Base-by-base conservation (phyloP, 2,888 invertebrate species). In the Hoplodrina blanda region DNA sequence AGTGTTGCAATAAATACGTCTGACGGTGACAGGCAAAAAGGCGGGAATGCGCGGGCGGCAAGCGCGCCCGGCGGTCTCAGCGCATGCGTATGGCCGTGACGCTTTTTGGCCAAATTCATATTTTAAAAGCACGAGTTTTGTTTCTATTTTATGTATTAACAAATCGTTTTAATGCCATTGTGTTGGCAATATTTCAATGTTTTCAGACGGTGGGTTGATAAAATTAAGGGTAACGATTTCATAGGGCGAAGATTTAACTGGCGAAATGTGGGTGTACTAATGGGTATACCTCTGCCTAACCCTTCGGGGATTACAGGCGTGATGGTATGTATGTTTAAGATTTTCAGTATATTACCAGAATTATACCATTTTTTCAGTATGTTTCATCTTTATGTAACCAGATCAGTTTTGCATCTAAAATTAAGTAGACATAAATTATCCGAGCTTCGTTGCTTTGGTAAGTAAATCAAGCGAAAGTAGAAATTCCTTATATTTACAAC, bases 1-100 rank as follows among this genome's bases (percentile, higher is more conserved):
- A 91, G 92, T 91, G 91, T 91, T 90, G 92, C 93, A 92, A 93
- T 94, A 94, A 94, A 95, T 94, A 95, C 91, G 91, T 92, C 90
- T 87, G 82, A 57, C 85, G 87, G 88, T 90, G 91, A 89, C 90
- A 87, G 87, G 83, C 90, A 95, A 95, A 95, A 95, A 94, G 91
- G 89, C 88, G 91, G 92, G 93, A 94, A 94, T 94, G 91, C 87
- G 85, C 80, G 80, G 85, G 79, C 79, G 67, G 68, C 78, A 73
- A 75, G 88, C 93, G 91, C 91, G 91, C 89, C 91, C 91, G 93
- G 93, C 94, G 93, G 94, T 92, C 93, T 90, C 88, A 83, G 84
- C 84, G 85, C 88, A 87, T 88, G 87, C 86, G 85, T 87, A 87
- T 87, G 86, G 86, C 86, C 86, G 87, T 87, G 86, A 88, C 89